phyloP scores from a whole-genome alignment of 1,140 invertebrate genomes.

The Caenorhabditis latens region DNA sequence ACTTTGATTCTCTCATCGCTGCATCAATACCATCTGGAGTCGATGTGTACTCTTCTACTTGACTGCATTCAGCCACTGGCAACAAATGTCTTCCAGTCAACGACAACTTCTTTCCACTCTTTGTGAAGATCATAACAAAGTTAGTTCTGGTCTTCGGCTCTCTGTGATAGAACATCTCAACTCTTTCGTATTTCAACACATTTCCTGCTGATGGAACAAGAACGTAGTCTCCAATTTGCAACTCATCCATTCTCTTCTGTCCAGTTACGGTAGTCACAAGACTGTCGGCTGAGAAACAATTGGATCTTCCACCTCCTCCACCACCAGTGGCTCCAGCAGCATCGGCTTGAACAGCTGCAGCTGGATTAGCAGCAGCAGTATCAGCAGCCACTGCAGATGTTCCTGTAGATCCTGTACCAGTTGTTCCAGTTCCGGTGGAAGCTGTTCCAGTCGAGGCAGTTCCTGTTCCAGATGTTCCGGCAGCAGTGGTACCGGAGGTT shows the following conservation, averaged over 20 bases:
- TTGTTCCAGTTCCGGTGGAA: neutral
- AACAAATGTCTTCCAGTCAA: slow-evolving; percentile 64
- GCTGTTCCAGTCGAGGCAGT: neutral
- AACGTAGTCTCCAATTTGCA: slow-evolving; percentile 66
- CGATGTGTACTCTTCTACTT: slow-evolving; percentile 36
- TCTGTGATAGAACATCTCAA: slow-evolving; percentile 70
- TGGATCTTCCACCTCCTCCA: slow-evolving; percentile 56
- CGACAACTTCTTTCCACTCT: slow-evolving; percentile 55
- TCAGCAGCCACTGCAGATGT: neutral
- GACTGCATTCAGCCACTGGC: slow-evolving; percentile 63
- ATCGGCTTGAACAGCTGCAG: neutral
- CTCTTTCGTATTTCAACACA: slow-evolving; percentile 66
- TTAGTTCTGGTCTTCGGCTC: slow-evolving; percentile 57
- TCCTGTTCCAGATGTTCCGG: neutral
- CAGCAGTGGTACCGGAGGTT: neutral
- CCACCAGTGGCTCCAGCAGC: neutral
- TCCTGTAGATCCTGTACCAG: neutral
- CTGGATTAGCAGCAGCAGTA: neutral
- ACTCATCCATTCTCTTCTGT: slow-evolving; percentile 65
- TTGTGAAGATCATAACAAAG: slow-evolving; percentile 60
- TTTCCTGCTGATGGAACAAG: slow-evolving; percentile 67
- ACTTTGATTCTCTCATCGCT: slow-evolving; percentile 56
- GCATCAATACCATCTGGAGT: slow-evolving; percentile 56
- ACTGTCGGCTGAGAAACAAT: slow-evolving; percentile 65
- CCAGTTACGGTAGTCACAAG: slow-evolving; percentile 63